Conservation (phyloP, 2,113 vertebrate species). For the Paramormyrops kingsleyae region DNA sequence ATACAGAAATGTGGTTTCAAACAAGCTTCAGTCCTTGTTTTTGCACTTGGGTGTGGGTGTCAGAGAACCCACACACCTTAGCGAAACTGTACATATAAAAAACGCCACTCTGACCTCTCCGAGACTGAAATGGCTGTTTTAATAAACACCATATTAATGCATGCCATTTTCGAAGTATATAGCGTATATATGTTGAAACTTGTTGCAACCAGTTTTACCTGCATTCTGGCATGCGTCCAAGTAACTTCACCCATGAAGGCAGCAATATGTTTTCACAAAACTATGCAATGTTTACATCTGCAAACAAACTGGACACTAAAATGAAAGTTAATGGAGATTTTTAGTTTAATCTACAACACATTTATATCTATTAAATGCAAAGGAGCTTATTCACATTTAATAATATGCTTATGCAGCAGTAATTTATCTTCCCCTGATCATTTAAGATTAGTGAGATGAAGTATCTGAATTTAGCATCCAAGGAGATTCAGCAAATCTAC, state of each 20-base stretch:
- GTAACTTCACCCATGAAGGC: not conserved
- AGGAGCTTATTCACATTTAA: not conserved
- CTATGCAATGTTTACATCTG: not conserved
- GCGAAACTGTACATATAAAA: not conserved
- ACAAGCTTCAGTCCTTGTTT: not conserved
- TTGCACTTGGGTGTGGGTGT: not conserved
- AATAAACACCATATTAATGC: not conserved
- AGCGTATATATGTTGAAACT: not conserved
- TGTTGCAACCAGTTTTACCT: not conserved
- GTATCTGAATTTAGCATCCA: not conserved
- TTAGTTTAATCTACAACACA: not conserved
- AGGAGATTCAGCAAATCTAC: not conserved
- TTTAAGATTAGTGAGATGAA: not conserved
- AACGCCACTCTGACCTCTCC: not conserved
- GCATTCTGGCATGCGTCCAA: not conserved
- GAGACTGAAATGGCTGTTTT: not conserved
- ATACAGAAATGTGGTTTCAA: slow-evolving; percentile 8
- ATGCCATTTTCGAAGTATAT: not conserved
- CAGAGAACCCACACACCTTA: not conserved
- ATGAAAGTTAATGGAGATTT: not conserved
- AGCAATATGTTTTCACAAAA: not conserved
- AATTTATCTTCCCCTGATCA: not conserved
- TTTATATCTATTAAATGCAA: not conserved
- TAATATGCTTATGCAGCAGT: not conserved
- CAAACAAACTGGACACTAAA: not conserved